phyloP scores from a whole-genome alignment of 2,113 vertebrate species.

The Peromyscus californicus region DNA sequence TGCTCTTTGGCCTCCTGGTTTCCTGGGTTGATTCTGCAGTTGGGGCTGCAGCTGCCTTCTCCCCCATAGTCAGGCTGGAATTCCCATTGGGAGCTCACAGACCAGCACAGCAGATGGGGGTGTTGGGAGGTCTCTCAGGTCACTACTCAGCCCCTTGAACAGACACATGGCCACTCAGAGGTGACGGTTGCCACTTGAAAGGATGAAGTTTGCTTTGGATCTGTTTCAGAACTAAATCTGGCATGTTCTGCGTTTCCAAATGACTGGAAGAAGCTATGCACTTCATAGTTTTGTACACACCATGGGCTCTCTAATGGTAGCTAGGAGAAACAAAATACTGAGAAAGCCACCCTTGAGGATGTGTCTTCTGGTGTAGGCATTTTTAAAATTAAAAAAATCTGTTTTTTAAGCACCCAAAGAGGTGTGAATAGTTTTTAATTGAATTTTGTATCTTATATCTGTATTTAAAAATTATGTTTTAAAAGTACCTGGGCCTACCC shows the following conservation, averaged over 20 bases:
- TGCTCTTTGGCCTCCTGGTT: neutral
- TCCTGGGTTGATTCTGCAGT: neutral
- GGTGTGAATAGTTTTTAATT: slow-evolving; percentile 44
- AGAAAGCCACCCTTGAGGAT: neutral
- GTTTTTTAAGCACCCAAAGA: slow-evolving; percentile 32
- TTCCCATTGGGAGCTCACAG: fast-evolving
- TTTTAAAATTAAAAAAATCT: neutral
- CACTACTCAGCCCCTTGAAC: neutral
- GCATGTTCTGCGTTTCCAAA: slow-evolving; percentile 31
- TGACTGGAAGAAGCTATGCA: slow-evolving; percentile 14
- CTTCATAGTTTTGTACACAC: slow-evolving; percentile 7
- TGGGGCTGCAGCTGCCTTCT: neutral
- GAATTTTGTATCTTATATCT: slow-evolving; percentile 36
- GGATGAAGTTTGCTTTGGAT: slow-evolving; percentile 27
- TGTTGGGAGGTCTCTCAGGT: neutral
- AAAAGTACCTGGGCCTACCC: slow-evolving; percentile 20
- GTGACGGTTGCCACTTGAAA: neutral
- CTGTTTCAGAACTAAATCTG: slow-evolving; percentile 24
- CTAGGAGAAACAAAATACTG: slow-evolving; percentile 14
- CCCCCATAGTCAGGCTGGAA: neutral
- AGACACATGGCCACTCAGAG: neutral
- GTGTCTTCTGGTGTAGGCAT: neutral
- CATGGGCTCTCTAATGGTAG: neutral
- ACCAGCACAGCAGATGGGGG: neutral
- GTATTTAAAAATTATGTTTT: slow-evolving; percentile 36